phyloP scores from a whole-genome alignment of 2,113 vertebrate genomes.

The Diadophis punctatus region DNA sequence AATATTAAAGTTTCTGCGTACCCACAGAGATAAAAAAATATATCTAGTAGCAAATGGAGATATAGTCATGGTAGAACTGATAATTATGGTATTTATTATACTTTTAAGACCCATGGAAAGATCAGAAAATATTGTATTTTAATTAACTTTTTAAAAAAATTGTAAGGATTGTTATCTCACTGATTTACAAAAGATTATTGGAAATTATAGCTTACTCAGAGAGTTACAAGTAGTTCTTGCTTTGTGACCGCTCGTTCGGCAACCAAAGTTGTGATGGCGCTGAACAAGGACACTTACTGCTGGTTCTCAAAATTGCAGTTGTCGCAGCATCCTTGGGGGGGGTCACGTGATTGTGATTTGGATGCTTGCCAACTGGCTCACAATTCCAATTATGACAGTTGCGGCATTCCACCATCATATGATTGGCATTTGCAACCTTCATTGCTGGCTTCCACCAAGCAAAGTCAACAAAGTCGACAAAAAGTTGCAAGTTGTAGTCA shows the following conservation, averaged over 20 bases:
- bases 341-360: not conserved
- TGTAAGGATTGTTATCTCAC: not conserved
- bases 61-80: not conserved
- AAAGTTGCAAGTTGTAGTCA: not conserved
- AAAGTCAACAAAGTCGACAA: not conserved
- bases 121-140: not conserved
- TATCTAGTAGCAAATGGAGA: not conserved
- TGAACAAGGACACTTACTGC: not conserved
- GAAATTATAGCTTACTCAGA: not conserved
- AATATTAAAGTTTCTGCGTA: not conserved
- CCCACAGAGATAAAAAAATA: not conserved
- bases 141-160: not conserved
- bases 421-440: not conserved
- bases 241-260: not conserved
- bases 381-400: not conserved
- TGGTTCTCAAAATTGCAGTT: not conserved
- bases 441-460: not conserved
- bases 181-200: not conserved
- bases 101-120: not conserved
- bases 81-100: not conserved
- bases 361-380: not conserved
- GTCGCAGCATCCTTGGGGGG: not conserved
- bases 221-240: not conserved
- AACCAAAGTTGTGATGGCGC: not conserved
- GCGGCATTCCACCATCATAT: not conserved